phyloP scores from a whole-genome alignment of 37 sponge, comb jelly and placozoan species.

The Cliona cf. orientalis region DNA sequence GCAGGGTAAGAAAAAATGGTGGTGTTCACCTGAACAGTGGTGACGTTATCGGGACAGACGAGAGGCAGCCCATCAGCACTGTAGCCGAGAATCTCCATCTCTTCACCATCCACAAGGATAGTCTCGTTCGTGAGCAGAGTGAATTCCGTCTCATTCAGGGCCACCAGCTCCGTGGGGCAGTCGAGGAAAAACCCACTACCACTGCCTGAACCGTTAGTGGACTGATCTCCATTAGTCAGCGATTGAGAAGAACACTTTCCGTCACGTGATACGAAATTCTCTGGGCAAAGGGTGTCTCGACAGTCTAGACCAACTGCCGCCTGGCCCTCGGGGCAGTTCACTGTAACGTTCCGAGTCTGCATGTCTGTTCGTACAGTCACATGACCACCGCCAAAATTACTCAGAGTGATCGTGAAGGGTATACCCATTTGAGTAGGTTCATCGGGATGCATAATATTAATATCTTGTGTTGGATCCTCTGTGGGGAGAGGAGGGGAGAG shows the following conservation, averaged over 20 bases:
- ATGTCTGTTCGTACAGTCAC: neutral
- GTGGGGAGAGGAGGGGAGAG: too few relatives aligned
- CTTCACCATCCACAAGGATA: neutral
- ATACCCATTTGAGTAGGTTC: too few relatives aligned
- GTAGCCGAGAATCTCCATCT: neutral
- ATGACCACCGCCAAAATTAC: neutral
- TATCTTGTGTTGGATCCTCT: too few relatives aligned
- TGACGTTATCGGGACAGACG: neutral
- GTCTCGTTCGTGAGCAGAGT: constrained; percentile 7
- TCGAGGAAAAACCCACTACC: too few relatives aligned
- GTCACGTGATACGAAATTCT: neutral
- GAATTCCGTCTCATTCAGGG: constrained; percentile 24
- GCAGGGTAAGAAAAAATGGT: constrained; percentile 17
- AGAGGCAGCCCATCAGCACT: neutral
- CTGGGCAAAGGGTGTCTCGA: neutral
- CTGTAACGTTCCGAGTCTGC: neutral
- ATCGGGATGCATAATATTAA: too few relatives aligned
- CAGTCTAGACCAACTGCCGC: neutral
- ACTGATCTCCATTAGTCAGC: too few relatives aligned
- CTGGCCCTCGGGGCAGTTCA: neutral
- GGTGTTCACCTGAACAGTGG: too few relatives aligned
- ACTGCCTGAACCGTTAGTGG: neutral
- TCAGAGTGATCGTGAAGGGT: constrained; percentile 14
- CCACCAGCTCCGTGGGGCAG: constrained; percentile 7
- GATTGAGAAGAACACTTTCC: neutral